These are phyloP conservation scores for Sula dactylatra DNA, from an alignment of 2,113 vertebrate genomes.

Conservation along the genomic window DNA sequence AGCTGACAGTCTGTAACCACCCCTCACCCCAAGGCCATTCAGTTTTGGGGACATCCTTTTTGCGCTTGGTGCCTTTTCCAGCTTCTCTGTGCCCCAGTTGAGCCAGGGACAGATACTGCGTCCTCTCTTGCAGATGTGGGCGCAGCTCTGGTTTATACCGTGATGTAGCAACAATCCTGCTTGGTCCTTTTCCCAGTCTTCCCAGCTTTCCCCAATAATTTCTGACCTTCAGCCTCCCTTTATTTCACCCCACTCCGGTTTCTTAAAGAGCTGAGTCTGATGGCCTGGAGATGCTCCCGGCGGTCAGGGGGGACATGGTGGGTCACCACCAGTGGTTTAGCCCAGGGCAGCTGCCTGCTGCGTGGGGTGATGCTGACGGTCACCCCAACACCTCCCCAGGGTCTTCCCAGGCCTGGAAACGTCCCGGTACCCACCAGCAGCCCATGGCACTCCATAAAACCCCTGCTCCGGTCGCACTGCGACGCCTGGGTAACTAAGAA, in stretches of 20 bases:
- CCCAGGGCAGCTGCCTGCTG: background rate
- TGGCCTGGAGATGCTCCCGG: background rate
- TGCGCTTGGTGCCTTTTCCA: background rate
- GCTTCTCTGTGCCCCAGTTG: fast-evolving
- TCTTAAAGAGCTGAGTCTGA: background rate
- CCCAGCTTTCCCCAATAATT: background rate
- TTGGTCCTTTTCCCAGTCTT: background rate
- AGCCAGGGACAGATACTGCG: background rate
- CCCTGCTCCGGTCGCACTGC: background rate
- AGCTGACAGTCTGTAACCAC: background rate
- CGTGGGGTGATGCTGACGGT: background rate
- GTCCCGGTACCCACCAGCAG: fast-evolving
- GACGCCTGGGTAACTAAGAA: background rate
- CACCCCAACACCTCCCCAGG: background rate
- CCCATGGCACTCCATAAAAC: conserved; percentile 20
- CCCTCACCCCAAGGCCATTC: background rate
- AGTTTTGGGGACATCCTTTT: background rate
- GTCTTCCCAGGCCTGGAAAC: background rate
- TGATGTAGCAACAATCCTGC: fast-evolving
- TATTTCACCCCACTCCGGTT: background rate
- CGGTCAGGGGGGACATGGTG: fast-evolving
- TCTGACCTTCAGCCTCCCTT: background rate
- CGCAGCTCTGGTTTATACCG: fast-evolving
- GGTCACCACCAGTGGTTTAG: fast-evolving
- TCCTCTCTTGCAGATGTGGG: background rate